Conservation (phyloP, 2,888 invertebrate species). For the Diabrotica balteata region DNA sequence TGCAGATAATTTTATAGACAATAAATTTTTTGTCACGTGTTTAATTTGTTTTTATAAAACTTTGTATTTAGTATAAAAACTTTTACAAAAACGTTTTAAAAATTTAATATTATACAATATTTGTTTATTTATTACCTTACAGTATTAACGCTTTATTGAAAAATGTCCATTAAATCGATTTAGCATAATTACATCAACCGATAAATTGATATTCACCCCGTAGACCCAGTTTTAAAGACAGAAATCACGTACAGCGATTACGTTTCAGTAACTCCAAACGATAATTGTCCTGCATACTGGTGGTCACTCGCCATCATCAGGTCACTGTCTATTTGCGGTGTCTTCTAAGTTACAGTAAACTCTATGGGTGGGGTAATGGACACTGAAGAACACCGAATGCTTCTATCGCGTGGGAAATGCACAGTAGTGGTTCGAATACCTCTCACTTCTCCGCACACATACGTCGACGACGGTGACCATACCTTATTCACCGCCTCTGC, state of each 20-base stretch:
- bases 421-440: constrained; percentile 65
- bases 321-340: constrained; percentile 38
- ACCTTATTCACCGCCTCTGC: constrained; percentile 53
- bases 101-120: too few relatives aligned
- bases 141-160: too few relatives aligned
- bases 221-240: constrained; percentile 9
- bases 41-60: too few relatives aligned
- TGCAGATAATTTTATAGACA: too few relatives aligned
- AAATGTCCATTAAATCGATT: too few relatives aligned
- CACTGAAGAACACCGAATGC: constrained; percentile 57
- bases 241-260: constrained; percentile 24
- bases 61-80: too few relatives aligned
- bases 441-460: constrained; percentile 50
- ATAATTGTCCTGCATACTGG: constrained; percentile 37
- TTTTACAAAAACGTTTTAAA: too few relatives aligned
- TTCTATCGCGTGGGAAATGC: constrained; percentile 70
- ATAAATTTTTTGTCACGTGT: too few relatives aligned
- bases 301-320: constrained; percentile 39
- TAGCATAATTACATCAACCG: too few relatives aligned
- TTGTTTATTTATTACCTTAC: too few relatives aligned
- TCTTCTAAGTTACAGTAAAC: constrained; percentile 41
- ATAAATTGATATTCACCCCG: neutral
- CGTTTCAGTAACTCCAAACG: constrained; percentile 30
- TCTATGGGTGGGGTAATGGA: constrained; percentile 49
- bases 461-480: constrained; percentile 48